Percentiles rank a stretch among this genome's conserved stretches.
Evolutionary conservation across 2,888 invertebrate species (phyloP).

Genomic region (Dysmachus trigonus): DNA sequence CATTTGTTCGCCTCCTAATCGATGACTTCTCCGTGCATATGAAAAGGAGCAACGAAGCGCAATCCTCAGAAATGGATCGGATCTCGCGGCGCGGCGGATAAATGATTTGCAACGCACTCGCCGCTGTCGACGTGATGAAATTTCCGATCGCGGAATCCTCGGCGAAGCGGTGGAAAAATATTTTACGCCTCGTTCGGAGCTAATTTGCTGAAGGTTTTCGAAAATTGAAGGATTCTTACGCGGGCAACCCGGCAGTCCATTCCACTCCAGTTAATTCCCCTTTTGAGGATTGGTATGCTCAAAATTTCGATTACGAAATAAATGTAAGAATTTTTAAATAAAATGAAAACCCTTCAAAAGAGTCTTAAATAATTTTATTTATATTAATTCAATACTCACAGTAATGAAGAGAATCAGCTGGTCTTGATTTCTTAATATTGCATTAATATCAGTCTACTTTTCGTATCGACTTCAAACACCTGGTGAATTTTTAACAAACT

Average conservation of each 20-base stretch:
- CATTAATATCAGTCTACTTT: too few relatives aligned
- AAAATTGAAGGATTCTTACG: not conserved
- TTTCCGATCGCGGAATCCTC: slow-evolving; percentile 10
- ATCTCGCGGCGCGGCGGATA: slow-evolving; percentile 16
- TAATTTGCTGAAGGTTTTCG: not conserved
- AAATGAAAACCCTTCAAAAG: too few relatives aligned
- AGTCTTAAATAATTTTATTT: too few relatives aligned
- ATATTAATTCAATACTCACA: too few relatives aligned
- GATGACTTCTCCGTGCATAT: slow-evolving; percentile 48
- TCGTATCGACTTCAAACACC: too few relatives aligned
- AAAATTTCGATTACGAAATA: not conserved
- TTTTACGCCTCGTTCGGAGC: slow-evolving; percentile 25
- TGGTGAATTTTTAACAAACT: too few relatives aligned
- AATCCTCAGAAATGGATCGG: slow-evolving; percentile 44
- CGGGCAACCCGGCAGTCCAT: not conserved
- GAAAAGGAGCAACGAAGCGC: slow-evolving; percentile 23
- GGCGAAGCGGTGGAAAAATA: not conserved
- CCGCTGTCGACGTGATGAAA: slow-evolving; percentile 47
- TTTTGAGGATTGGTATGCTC: not conserved
- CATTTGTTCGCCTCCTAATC: slow-evolving; percentile 46
- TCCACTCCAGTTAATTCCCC: not conserved
- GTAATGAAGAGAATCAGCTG: too few relatives aligned
- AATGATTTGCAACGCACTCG: slow-evolving; percentile 48
- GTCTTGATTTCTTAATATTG: too few relatives aligned
- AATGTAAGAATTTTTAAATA: not conserved